These are phyloP conservation scores for Volucella inflata DNA, from an alignment of 2,888 invertebrate species.

Conservation along the genomic window DNA sequence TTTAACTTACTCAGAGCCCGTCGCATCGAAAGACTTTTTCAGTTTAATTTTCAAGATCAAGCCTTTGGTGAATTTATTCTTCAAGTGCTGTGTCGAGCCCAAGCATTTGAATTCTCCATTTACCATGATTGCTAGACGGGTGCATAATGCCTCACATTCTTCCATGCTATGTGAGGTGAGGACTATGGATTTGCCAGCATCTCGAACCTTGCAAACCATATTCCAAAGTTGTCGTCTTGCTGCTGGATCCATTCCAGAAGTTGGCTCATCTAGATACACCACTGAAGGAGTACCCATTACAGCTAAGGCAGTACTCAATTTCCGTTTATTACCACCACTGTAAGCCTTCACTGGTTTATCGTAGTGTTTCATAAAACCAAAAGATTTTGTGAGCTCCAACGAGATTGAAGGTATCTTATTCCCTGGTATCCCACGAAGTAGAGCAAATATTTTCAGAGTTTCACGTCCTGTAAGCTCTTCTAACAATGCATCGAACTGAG, in stretches of 20 bases:
- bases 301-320: conserved; percentile 89
- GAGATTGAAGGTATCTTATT: conserved; percentile 80
- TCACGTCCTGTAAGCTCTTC: conserved; percentile 90
- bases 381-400: conserved; percentile 84
- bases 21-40: conserved; percentile 32
- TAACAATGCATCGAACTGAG: conserved; percentile 90
- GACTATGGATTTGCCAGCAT: conserved; percentile 90
- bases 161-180: conserved; percentile 95
- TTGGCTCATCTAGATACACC: conserved; percentile 89
- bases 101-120: conserved; percentile 90
- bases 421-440: conserved; percentile 86
- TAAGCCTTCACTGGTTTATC: conserved; percentile 86
- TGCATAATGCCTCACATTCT: conserved; percentile 93
- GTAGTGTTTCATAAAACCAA: conserved; percentile 87
- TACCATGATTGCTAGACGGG: conserved; percentile 92
- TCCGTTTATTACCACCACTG: conserved; percentile 90
- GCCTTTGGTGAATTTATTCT: conserved; percentile 87
- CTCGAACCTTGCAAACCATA: conserved; percentile 88
- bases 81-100: conserved; percentile 90
- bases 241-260: conserved; percentile 85
- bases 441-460: conserved; percentile 87
- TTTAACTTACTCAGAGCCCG: conserved; percentile 3
- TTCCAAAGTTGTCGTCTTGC: conserved; percentile 91
- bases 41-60: conserved; percentile 84
- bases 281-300: conserved; percentile 88